Percentiles rank a stretch among this genome's conserved stretches.
Evolutionary conservation across 2,113 vertebrate genomes (phyloP).

Genomic region (Oreotrochilus melanogaster): DNA sequence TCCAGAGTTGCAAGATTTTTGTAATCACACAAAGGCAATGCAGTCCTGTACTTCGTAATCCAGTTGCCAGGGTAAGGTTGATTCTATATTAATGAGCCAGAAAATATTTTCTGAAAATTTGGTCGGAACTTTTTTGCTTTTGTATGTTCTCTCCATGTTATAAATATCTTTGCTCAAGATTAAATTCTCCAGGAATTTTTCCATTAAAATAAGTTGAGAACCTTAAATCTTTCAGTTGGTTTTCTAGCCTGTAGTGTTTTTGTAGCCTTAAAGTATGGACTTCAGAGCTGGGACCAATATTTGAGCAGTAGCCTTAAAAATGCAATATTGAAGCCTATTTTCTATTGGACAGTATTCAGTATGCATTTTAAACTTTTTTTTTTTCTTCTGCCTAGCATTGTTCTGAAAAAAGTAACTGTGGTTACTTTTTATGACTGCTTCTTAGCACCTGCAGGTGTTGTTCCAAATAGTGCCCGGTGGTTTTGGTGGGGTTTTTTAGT

Average conservation of each 20-base stretch:
- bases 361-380: not conserved
- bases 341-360: not conserved
- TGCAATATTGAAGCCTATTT: not conserved
- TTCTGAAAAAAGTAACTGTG: not conserved
- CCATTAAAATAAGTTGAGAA: not conserved
- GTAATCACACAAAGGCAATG: not conserved
- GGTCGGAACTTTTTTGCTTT: not conserved
- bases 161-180: not conserved
- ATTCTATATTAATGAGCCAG: not conserved
- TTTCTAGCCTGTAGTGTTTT: not conserved
- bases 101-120: not conserved
- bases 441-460: not conserved
- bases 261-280: not conserved
- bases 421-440: not conserved
- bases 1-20: not conserved
- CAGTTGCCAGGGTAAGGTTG: not conserved
- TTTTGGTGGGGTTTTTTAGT: too few species aligned
- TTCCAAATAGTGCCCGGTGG: not conserved
- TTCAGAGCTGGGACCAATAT: not conserved
- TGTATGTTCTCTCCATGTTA: not conserved
- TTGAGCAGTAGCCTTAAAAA: not conserved
- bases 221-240: not conserved
- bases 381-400: accelerated
- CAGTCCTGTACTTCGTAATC: not conserved
- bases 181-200: not conserved